Conservation (phyloP, 2,888 invertebrate species). For the Patella ulyssiponensis region DNA sequence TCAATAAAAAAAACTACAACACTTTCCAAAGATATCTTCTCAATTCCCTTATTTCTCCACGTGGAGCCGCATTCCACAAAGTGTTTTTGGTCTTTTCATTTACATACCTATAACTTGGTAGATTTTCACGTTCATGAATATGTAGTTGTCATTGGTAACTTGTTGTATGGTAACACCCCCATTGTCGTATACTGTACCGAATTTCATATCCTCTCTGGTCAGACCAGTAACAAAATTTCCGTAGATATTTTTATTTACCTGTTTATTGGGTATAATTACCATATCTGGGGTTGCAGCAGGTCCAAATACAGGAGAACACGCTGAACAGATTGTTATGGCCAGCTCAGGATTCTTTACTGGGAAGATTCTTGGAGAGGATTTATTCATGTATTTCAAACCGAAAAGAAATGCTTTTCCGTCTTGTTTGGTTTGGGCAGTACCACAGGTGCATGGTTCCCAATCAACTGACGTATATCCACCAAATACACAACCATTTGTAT, state of each 20-base stretch:
- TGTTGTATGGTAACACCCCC: conserved; percentile 12
- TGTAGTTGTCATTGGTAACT: conserved; percentile 22
- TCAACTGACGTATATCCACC: conserved; percentile 39
- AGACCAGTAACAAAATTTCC: conserved; percentile 4
- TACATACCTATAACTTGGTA: conserved; percentile 41
- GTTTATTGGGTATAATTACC: conserved; percentile 19
- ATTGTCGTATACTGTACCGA: conserved; percentile 16
- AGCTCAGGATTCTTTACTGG: conserved; percentile 22
- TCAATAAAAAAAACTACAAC: too few relatives aligned
- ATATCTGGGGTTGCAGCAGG: conserved; percentile 26
- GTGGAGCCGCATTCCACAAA: too few relatives aligned
- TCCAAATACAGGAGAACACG: conserved; percentile 36
- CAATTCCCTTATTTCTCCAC: too few relatives aligned
- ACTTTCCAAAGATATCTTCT: too few relatives aligned
- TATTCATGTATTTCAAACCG: conserved; percentile 32
- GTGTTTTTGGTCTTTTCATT: too few relatives aligned
- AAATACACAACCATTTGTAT: conserved; percentile 39
- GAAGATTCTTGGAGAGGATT: conserved; percentile 27
- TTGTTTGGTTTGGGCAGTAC: conserved; percentile 20
- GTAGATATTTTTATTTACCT: conserved; percentile 14
- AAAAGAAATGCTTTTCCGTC: conserved; percentile 45
- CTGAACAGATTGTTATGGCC: conserved; percentile 19
- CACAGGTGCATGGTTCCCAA: conserved; percentile 31
- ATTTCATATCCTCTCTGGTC: neutral
- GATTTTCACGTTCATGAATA: conserved; percentile 43